A percentile compares a stretch with the other conserved stretches of the same genome.
phyloP scores from a whole-genome alignment of 1,140 invertebrate species.

The Zaprionus capensis region DNA sequence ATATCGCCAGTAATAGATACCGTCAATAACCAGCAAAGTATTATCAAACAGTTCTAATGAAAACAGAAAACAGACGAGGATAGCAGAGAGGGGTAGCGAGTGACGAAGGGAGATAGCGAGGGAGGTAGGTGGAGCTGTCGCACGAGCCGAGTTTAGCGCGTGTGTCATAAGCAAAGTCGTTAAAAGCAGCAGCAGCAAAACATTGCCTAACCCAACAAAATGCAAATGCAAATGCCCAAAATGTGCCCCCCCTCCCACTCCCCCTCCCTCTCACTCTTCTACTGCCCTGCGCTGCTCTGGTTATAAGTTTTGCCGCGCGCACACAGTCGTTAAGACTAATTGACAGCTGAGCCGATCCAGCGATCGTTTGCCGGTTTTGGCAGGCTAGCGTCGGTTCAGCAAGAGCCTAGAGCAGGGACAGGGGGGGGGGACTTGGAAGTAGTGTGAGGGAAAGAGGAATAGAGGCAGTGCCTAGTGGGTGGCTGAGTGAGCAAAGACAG shows the following conservation, averaged over 20 bases:
- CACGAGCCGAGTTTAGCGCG: background rate
- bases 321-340: slow-evolving; percentile 14
- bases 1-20: background rate
- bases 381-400: slow-evolving; percentile 29
- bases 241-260: background rate
- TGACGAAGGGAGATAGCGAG: too few relatives aligned
- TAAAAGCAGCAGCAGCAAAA: background rate
- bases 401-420: background rate
- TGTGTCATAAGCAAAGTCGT: background rate
- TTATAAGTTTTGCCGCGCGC: background rate
- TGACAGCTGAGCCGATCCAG: slow-evolving; percentile 23
- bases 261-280: background rate
- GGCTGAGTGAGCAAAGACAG: background rate
- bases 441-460: background rate
- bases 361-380: slow-evolving; percentile 28
- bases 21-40: slow-evolving; percentile 10
- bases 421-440: background rate
- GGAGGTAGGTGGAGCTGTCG: background rate
- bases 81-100: background rate
- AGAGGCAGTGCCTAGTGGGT: background rate
- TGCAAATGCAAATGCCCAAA: slow-evolving; percentile 16
- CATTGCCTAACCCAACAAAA: slow-evolving; percentile 12
- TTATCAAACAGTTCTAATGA: slow-evolving; percentile 53
- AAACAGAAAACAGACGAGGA: slow-evolving; percentile 14
- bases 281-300: background rate